Evolutionary conservation across 2,113 vertebrate genomes (phyloP), one percentile per base, ranked within the genome.

Genomic region (Xiphophorus couchianus): DNA sequence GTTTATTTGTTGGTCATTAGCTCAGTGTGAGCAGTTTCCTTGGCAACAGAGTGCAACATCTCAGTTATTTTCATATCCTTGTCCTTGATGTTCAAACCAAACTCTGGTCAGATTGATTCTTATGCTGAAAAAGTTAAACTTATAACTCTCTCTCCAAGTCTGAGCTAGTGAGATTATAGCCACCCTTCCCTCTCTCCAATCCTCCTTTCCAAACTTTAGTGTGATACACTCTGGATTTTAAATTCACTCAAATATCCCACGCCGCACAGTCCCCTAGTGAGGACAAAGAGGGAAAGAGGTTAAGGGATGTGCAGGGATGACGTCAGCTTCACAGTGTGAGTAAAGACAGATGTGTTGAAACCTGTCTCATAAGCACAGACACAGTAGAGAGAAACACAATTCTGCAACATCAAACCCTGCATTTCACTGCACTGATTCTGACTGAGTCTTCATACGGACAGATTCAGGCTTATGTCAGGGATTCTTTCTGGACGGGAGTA

Each of bases 331-430:
- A 82, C 71, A 87, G 67, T 73, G 77, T 86, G 83, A 92, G 85
- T 86, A 75, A 87, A 92, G 81, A 88, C 89, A 93, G 89, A 92
- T 90, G 90, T 92, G 83, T 66, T 68, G 75, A 85, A 73, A 78
- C 73, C 44, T 76, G 44, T 73, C 82, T 82, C 74, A 83, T 73
- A 42, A 80, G 63, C 42, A 37, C 13, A 42, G 81, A 87, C 66
- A 74, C 62, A 74, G 66, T 63, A n/a, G 51, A 83, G 66, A 77
- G 66, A 79, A 83, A 60, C 13, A 19, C 39, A 62, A 42, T 37
- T 61, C 51, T 44, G 66, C 54, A 69, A 30, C n/a, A 67, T 14
- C 74, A 74, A 71, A 80, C 61, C 76, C 42, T 63, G 60, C 42
- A 19, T 6, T 42, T 67, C 66, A 15, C 17, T 84, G 29, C 51